Conservation (phyloP, 1,140 invertebrate genomes). For the Patella vulgata region DNA sequence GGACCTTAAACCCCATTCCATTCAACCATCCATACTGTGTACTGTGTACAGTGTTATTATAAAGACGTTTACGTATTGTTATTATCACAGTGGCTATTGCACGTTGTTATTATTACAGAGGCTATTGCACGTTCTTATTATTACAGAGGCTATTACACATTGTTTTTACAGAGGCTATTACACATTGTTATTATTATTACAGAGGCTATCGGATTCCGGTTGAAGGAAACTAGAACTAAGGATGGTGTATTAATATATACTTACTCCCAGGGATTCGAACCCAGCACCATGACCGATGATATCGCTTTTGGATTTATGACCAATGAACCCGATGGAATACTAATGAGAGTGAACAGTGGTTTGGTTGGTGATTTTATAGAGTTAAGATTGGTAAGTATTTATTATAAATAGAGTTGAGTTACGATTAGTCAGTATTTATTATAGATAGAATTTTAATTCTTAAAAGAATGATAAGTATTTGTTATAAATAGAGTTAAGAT, state of each 20-base stretch:
- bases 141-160: too few species aligned
- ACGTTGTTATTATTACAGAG: too few species aligned
- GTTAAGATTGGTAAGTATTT: slow-evolving; percentile 49
- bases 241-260: slow-evolving; percentile 46
- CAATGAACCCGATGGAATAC: slow-evolving; percentile 42
- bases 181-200: too few species aligned
- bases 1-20: too few species aligned
- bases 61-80: too few species aligned
- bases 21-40: too few species aligned
- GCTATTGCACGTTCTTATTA: too few species aligned
- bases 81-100: too few species aligned
- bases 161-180: too few species aligned
- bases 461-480: too few species aligned
- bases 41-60: too few species aligned
- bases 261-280: slow-evolving; percentile 23
- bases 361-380: slow-evolving; percentile 50
- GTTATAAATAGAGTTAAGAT: too few species aligned
- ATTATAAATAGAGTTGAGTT: slow-evolving; percentile 40
- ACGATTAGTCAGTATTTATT: slow-evolving; percentile 49
- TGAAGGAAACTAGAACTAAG: slow-evolving; percentile 24
- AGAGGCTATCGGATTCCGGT: slow-evolving; percentile 56
- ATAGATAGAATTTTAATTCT: background rate
- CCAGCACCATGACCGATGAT: slow-evolving; percentile 35
- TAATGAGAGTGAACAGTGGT: slow-evolving; percentile 45
- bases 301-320: slow-evolving; percentile 62